Evolutionary conservation across 92 coral and sea anemone genomes (phyloP), one percentile per base, ranked within the genome.

Genomic region (Pocillopora grandis): DNA sequence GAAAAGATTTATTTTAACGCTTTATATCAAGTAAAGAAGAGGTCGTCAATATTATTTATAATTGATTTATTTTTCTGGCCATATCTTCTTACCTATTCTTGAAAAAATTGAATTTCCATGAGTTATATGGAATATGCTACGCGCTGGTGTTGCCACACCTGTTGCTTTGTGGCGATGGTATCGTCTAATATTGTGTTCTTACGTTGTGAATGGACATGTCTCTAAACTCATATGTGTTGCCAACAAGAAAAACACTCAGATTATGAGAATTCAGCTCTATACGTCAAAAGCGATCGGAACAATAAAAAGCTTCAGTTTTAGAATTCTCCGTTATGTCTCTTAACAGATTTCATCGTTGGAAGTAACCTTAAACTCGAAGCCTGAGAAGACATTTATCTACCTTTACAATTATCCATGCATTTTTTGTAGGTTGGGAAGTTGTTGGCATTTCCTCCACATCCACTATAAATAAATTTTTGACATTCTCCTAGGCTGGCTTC

Each of bases 381-480:
- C 8, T 42, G 52, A 42, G 52, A 42, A 0, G 52, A 42, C 52
- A 15, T n/a, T 10, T 17, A 18, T 81, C 31, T 49, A 91, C 94
- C 94, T 85, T 85, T 88, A 37, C 94, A 91, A 9, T 55, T 77
- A 66, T 84, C 60, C 78, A 90, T 81, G 82, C 94, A 91, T 70
- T 85, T 85, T 52, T 85, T 88, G 42, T 85, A 77, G 10, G 92
- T 84, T 18, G 90, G 88, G 71, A 91, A 91, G 90, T 91, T 91
- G 77, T 91, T 91, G 48, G 86, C 86, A 75, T 91, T 91, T 36
- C 94, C 94, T 58, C 94, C 94, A 57, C 94, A 91, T 60, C 94
- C 94, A 79, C 88, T 91, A 86, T 88, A 91, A 58, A 80, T 72
- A 66, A 91, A 91, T 52, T 75, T 85, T 71, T 76, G 92, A 65